phyloP scores from a whole-genome alignment of 2,888 invertebrate genomes.

The Brenthis ino region DNA sequence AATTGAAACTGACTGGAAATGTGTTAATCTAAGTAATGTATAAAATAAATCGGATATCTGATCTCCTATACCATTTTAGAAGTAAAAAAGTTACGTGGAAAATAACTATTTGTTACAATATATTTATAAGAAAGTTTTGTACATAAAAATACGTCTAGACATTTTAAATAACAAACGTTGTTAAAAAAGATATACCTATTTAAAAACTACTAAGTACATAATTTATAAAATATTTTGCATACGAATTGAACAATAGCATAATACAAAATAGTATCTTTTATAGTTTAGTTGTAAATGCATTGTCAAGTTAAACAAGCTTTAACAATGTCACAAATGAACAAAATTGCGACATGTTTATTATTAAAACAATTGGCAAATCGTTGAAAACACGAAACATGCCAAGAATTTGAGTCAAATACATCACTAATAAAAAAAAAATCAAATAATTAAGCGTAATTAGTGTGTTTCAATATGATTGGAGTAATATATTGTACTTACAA shows the following conservation, averaged over 20 bases:
- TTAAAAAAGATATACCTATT: slow-evolving; percentile 1
- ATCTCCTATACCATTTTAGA: slow-evolving; percentile 7
- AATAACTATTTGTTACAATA: too few relatives aligned
- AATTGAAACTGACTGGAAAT: slow-evolving; percentile 24
- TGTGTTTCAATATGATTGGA: slow-evolving; percentile 22
- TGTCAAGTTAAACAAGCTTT: slow-evolving; percentile 5
- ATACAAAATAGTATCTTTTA: slow-evolving; percentile 6
- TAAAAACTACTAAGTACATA: background rate
- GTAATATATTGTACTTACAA: slow-evolving; percentile 41
- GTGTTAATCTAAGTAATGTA: slow-evolving; percentile 20
- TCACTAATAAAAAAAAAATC: slow-evolving; percentile 12
- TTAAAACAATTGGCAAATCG: slow-evolving; percentile 29
- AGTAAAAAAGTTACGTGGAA: background rate
- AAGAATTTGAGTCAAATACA: slow-evolving; percentile 18
- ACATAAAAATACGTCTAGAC: too few relatives aligned
- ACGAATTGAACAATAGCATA: too few relatives aligned
- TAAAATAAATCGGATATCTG: slow-evolving; percentile 13
- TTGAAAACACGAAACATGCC: slow-evolving; percentile 29
- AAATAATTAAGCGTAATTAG: slow-evolving; percentile 34
- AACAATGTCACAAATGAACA: slow-evolving; percentile 17
- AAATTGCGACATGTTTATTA: slow-evolving; percentile 22
- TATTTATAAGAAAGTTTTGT: too few relatives aligned
- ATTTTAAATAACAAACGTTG: too few relatives aligned
- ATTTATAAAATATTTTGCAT: background rate
- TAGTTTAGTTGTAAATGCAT: slow-evolving; percentile 15